These are phyloP conservation scores for Rotaria socialis DNA, from an alignment of 2,888 invertebrate species.

Conservation along the genomic window DNA sequence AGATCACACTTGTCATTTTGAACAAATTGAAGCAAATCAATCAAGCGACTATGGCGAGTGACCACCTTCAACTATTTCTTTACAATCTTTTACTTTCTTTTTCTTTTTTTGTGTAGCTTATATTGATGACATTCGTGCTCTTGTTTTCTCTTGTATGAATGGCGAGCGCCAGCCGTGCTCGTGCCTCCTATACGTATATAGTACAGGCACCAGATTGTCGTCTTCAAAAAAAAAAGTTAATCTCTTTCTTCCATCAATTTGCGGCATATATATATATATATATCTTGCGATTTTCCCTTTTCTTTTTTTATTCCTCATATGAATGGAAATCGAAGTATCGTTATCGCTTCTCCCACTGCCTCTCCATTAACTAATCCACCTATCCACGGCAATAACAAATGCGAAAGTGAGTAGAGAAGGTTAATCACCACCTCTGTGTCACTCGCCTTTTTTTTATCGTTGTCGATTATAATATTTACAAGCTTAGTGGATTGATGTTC, in stretches of 20 bases:
- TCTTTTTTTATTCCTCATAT: neutral
- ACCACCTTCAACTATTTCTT: constrained; percentile 18
- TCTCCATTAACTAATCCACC: constrained; percentile 5
- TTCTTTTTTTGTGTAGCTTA: neutral
- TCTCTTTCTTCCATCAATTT: constrained; percentile 13
- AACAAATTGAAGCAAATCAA: constrained; percentile 29
- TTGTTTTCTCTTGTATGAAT: neutral
- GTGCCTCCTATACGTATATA: neutral
- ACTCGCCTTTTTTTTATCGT: neutral
- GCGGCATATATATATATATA: neutral
- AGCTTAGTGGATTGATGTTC: constrained; percentile 18
- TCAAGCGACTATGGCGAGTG: constrained; percentile 10
- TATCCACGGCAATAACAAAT: constrained; percentile 7
- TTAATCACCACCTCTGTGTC: neutral
- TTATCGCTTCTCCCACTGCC: neutral
- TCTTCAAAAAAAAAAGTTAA: constrained; percentile 28
- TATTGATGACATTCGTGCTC: neutral
- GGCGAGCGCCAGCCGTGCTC: neutral
- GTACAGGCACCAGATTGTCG: constrained; percentile 13
- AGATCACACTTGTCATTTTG: constrained; percentile 14
- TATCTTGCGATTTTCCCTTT: neutral
- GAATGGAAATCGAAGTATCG: constrained; percentile 22
- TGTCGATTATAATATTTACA: constrained; percentile 18
- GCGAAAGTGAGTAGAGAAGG: constrained; percentile 17
- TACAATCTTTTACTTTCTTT: neutral